A percentile compares a stretch with the other conserved stretches of the same genome.
These are phyloP conservation scores for Pogonus chalceus DNA, from an alignment of 1,140 invertebrate genomes.

Conservation along the genomic window DNA sequence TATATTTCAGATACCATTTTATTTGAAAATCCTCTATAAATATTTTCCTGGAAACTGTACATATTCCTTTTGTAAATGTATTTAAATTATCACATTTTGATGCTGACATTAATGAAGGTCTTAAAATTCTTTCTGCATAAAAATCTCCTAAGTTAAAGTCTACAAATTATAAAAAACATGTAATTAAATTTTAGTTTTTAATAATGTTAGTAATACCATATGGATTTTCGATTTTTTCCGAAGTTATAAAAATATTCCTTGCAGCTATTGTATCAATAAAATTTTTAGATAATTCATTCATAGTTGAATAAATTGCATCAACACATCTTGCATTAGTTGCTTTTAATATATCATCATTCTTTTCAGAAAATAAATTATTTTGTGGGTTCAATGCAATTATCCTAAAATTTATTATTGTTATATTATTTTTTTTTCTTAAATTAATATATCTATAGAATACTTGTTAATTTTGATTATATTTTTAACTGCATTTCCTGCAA, in stretches of 20 bases:
- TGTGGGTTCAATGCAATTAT: background rate
- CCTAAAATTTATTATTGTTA: background rate
- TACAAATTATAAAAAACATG: background rate
- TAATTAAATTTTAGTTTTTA: background rate
- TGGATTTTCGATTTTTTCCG: background rate
- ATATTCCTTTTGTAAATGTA: too few relatives aligned
- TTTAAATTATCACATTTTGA: background rate
- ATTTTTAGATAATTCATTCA: background rate
- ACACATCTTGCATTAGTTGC: background rate
- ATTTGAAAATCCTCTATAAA: too few relatives aligned
- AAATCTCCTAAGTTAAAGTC: background rate
- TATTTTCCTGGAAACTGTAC: too few relatives aligned
- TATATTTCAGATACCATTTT: too few relatives aligned
- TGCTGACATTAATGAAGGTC: background rate
- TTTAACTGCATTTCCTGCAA: background rate
- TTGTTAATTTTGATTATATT: background rate
- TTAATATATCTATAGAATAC: background rate
- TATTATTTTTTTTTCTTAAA: background rate
- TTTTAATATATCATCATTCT: background rate
- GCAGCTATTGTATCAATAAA: background rate
- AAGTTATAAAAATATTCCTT: background rate
- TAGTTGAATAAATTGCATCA: background rate
- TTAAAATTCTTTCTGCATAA: background rate
- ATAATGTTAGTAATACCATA: background rate
- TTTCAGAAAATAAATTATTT: background rate